Evolutionary conservation across 2,113 vertebrate genomes (phyloP), one percentile per base, ranked within the genome.

Genomic region (Oreamnos americanus): DNA sequence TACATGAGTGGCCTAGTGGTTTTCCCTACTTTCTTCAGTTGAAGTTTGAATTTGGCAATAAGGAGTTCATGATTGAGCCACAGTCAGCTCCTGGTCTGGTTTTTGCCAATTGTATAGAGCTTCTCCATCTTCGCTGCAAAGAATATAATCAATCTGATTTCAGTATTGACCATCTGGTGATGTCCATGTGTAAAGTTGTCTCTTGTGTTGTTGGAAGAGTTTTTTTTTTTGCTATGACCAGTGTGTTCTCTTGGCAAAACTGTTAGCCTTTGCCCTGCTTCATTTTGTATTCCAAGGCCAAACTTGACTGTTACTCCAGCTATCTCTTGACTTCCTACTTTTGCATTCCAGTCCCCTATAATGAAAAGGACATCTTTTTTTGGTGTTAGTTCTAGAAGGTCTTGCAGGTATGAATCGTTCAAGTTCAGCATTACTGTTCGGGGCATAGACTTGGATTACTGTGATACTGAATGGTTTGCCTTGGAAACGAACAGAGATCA

Each of bases 151-250:
- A 71, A 0, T 6, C n/a, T 11, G 64, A 36, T 36, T 71, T 71
- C 17, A 36, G 0, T 11, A 1, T 11, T 71, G 64, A 71, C n/a
- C 5, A 3, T 71, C 17, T 11, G n/a, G 64, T 36, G n/a, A 36
- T 21, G 17, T 36, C 64, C 17, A 21, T 6, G 64, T 71, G 9
- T 36, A 36, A 5, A 71, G 64, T 21, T 67, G 33, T 36, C 64
- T n/a, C n/a, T 67, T 21, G 64, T 67, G 64, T 36, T 67, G n/a
- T 21, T 5, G n/a, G 64, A 71, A 71, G 64, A 19, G 9, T 10
- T n/a, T 71, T 71, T 47, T 47, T 71, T 49, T 71, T 71, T 36
- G 64, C n/a, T 23, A 21, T 36, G 19, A 71, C 17, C n/a, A 71
- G 64, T 36, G 64, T 2, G 1, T 36, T 71, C 64, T 71, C n/a